Evolutionary conservation across 2,113 vertebrate species (phyloP), one percentile per base, ranked within the genome.

Genomic region (Neogobius melanostomus): DNA sequence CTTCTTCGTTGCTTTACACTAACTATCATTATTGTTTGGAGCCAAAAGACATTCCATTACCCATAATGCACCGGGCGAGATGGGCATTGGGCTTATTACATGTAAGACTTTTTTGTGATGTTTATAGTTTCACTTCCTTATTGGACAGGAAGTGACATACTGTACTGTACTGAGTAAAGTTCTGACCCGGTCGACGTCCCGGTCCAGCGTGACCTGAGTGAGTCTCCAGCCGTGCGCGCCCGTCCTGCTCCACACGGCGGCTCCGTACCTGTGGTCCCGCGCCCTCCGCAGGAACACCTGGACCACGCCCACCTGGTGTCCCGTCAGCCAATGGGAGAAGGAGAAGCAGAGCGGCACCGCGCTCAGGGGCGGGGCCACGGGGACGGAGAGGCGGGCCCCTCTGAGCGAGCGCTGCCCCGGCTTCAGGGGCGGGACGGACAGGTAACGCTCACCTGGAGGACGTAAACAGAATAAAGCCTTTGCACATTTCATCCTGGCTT

Each of bases 171-270:
- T 36, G 4, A 36, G 28, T 36, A 36, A 36, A 2, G n/a, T 81
- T 93, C 94, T 96, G 76, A 97, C 96, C 44, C 88, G 94, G 84
- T 92, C 94, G 84, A 95, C 49, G 0, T 50, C 57, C 1, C 90
- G 92, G 16, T n/a, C 87, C 79, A 98, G 36, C 8, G 92, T 94
- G 68, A 98, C 84, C 71, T 92, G 92, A 0, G 95, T 95, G 9
- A 90, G 90, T 75, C 95, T 95, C 96, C 96, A 98, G 57, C 94
- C 94, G 0, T 89, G 93, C 64, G 95, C 94, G 1, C 94, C 91
- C 0, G 91, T 95, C 52, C 95, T 87, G 62, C 93, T 94, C 96
- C 96, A 98, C 0, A 97, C 64, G 10, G 94, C 93, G 2, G 92
- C 86, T 59, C 93, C 91, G 0, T 91, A 88, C 88, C 89, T 86